Evolutionary conservation across 1,140 invertebrate genomes (phyloP).

Genomic region (Metaphire vulgaris): DNA sequence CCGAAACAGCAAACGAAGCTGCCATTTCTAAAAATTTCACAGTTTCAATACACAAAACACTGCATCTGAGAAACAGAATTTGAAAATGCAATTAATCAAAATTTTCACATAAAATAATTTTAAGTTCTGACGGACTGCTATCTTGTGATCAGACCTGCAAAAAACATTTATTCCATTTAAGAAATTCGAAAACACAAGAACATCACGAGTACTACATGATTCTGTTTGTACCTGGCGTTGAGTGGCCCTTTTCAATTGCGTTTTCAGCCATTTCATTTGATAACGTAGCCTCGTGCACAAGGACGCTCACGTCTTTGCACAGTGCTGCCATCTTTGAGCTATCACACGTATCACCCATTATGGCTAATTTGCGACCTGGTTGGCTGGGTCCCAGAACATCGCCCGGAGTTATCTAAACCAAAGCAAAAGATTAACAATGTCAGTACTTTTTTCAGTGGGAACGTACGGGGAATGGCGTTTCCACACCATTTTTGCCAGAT

Average conservation of each 20-base stretch:
- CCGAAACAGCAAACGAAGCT: conserved; percentile 43
- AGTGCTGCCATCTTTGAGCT: conserved; percentile 43
- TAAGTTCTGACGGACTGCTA: too few species aligned
- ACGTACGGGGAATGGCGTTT: too few species aligned
- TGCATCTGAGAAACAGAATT: neutral
- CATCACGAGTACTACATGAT: neutral
- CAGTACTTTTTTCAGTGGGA: too few species aligned
- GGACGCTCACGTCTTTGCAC: conserved; percentile 46
- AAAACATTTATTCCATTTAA: neutral
- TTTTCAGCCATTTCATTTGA: conserved; percentile 45
- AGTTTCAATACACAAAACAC: conserved; percentile 8
- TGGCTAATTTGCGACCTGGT: conserved; percentile 48
- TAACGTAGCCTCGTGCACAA: conserved; percentile 54
- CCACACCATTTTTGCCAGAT: neutral
- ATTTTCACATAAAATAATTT: too few species aligned
- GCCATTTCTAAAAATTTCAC: conserved; percentile 44
- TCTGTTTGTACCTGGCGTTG: conserved; percentile 46
- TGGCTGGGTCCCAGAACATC: conserved; percentile 46
- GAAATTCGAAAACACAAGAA: neutral
- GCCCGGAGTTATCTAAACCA: conserved; percentile 33
- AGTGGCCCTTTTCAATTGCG: conserved; percentile 52
- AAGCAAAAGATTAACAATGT: too few species aligned
- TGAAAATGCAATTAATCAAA: too few species aligned
- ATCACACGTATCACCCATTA: conserved; percentile 52
- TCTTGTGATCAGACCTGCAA: neutral